Evolutionary conservation across 2,888 invertebrate species (phyloP), one percentile per base, ranked within the genome.

Genomic region (Choristoneura rosaceana): DNA sequence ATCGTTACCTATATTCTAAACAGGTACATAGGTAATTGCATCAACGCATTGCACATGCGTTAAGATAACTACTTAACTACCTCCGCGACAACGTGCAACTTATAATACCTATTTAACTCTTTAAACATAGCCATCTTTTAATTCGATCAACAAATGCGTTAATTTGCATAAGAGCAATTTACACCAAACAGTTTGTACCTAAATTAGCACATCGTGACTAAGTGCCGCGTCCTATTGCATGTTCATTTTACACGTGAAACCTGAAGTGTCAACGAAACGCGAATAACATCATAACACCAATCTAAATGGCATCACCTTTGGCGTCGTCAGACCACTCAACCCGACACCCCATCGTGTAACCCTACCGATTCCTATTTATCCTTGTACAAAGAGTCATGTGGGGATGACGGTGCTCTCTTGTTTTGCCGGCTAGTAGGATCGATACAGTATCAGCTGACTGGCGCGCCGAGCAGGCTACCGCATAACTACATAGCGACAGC

Each of bases 381-480:
- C 50, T 43, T 34, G 41, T 41, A 7, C n/a, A 15, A 7, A 43
- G 43, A 45, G 43, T 47, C 25, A 15, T n/a, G 52, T 41, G 34
- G 12, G 38, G 7, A 25, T 17, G 38, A 7, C 41, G 58, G 59
- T 41, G 64, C 75, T 74, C 74, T 76, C 74, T 7, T 67, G 50
- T 63, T 79, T 75, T 41, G 75, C 74, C 78, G 83, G 71, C 73
- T 84, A 66, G 70, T 60, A 70, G 73, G 84, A 87, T 89, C 88
- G 84, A 89, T 89, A 82, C 17, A 38, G 34, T 58, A 68, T 75
- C 83, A 86, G 85, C 87, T 87, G 87, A 85, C 81, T 78, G 80
- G 76, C 76, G 73, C 45, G 61, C 65, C 73, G 61, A 15, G 63
- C 67, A 34, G 67, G 61, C 73, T 71, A 63, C 73, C 69, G 68